Conservation (phyloP, 2,888 invertebrate genomes). For the Sphinx pinastri region DNA sequence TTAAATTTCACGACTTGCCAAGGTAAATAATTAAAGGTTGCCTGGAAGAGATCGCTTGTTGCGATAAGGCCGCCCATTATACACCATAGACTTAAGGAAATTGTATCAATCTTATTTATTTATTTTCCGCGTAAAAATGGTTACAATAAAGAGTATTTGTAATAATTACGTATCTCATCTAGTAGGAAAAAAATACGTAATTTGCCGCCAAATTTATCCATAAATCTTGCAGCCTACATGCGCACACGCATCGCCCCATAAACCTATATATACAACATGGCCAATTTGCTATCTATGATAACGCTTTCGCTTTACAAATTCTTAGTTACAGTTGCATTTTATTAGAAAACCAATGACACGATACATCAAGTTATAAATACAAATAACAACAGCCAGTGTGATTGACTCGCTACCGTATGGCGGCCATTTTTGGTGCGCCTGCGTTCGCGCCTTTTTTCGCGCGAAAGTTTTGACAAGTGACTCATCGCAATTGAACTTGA, state of each 20-base stretch:
- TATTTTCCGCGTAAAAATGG: too few species aligned
- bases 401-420: conserved; percentile 16
- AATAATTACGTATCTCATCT: too few species aligned
- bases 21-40: too few species aligned
- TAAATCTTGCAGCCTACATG: background rate
- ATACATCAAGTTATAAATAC: conserved; percentile 19
- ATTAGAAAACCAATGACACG: conserved; percentile 6
- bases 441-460: conserved; percentile 49
- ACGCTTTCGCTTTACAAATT: conserved; percentile 25
- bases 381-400: conserved; percentile 21
- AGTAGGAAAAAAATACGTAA: too few species aligned
- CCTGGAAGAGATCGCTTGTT: too few species aligned
- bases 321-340: conserved; percentile 15
- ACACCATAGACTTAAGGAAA: too few species aligned
- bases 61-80: too few species aligned
- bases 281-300: conserved; percentile 19
- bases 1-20: too few species aligned
- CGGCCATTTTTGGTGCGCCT: conserved; percentile 21
- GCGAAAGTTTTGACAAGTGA: conserved; percentile 74
- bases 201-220: background rate
- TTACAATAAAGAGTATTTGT: too few species aligned
- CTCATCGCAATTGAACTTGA: conserved; percentile 53
- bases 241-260: conserved; percentile 10
- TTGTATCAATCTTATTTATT: too few species aligned
- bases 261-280: conserved; percentile 16